Percentiles rank a stretch among this genome's conserved stretches.
Conservation (phyloP, 2,113 vertebrate genomes). For the Nibea coibor region DNA sequence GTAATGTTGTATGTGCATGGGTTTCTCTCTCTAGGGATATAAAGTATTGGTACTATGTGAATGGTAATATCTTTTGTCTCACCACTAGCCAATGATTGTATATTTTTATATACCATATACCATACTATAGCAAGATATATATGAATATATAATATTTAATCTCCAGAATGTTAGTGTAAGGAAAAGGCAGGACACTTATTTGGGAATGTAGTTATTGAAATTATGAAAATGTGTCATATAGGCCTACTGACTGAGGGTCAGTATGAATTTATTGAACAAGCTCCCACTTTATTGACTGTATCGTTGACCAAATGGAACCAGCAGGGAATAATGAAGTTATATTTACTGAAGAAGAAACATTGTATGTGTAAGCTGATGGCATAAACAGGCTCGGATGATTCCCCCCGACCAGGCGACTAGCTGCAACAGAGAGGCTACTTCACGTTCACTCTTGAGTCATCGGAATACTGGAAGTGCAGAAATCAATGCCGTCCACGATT, state of each 20-base stretch:
- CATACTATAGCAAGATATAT: conserved; percentile 67
- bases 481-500: not conserved
- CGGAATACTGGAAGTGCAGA: not conserved
- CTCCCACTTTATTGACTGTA: conserved; percentile 46
- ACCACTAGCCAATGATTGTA: conserved; percentile 83
- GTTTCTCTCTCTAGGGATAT: conserved; percentile 58
- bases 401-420: not conserved
- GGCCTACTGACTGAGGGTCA: conserved; percentile 54
- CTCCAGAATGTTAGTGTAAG: conserved; percentile 74
- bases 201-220: conserved; percentile 65
- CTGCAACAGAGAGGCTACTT: not conserved
- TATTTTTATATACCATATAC: conserved; percentile 82
- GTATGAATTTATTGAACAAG: conserved; percentile 45
- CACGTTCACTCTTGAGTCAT: not conserved
- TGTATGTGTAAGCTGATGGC: conserved; percentile 10
- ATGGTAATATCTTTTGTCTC: conserved; percentile 69
- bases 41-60: conserved; percentile 72
- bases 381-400: not conserved
- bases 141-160: conserved; percentile 77
- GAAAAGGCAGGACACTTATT: conserved; percentile 40
- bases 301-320: conserved; percentile 52
- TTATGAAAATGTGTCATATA: conserved; percentile 32
- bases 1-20: conserved; percentile 68
- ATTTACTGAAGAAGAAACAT: conserved; percentile 24
- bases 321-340: conserved; percentile 23